Evolutionary conservation across 2,113 vertebrate genomes (phyloP).

Genomic region (Cryptotis parvus): DNA sequence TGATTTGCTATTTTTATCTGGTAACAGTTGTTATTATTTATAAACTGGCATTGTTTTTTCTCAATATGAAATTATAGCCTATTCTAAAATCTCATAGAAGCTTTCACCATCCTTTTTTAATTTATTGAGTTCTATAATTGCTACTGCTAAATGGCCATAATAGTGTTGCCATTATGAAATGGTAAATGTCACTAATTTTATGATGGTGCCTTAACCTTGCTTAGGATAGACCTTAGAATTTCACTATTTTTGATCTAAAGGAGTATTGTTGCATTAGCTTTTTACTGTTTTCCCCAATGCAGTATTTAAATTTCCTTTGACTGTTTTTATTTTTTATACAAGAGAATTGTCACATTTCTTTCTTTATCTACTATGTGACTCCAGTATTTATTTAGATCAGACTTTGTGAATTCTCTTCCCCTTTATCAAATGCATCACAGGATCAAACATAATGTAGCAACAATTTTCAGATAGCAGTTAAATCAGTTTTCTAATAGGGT

Average conservation of each 20-base stretch:
- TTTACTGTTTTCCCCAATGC: neutral
- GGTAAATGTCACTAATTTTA: neutral
- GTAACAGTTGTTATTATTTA: neutral
- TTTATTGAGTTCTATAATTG: neutral
- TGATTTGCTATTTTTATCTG: neutral
- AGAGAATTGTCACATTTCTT: neutral
- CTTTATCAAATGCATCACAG: neutral
- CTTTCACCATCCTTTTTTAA: neutral
- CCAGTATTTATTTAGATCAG: conserved; percentile 1
- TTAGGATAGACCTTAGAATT: neutral
- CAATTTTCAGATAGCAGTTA: conserved; percentile 21
- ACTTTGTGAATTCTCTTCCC: conserved; percentile 33
- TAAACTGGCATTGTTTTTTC: neutral
- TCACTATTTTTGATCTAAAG: neutral
- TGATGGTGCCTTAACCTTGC: neutral
- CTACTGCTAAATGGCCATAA: neutral
- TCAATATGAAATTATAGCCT: conserved; percentile 27
- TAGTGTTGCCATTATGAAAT: neutral
- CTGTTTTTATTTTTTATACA: neutral
- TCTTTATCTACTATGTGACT: neutral
- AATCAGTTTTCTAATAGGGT: neutral
- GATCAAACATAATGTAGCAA: conserved; percentile 1
- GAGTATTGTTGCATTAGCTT: neutral
- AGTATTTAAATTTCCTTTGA: neutral
- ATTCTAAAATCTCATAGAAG: neutral